Conservation (phyloP, 2,888 invertebrate genomes). For the Marronus borbonicus region DNA sequence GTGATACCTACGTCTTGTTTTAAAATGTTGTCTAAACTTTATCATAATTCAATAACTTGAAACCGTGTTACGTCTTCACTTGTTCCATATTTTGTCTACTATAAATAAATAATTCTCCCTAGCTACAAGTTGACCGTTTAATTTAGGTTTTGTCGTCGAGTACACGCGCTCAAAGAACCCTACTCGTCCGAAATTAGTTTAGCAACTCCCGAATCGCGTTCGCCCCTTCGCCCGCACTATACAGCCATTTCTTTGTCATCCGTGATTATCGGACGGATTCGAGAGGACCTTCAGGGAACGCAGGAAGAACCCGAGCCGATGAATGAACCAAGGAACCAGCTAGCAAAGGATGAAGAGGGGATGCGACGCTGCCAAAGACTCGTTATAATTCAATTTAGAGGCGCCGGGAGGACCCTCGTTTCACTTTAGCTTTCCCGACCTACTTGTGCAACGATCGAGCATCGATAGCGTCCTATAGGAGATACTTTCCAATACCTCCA, state of each 20-base stretch:
- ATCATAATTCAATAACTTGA: too few relatives aligned
- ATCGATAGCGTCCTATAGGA: constrained; percentile 51
- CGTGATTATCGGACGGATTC: constrained; percentile 42
- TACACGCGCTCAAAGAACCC: constrained; percentile 13
- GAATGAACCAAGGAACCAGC: not conserved
- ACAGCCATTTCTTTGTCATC: constrained; percentile 48
- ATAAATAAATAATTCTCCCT: too few relatives aligned
- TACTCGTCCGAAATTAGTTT: constrained; percentile 28
- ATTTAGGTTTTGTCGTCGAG: constrained; percentile 9
- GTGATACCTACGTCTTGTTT: too few relatives aligned
- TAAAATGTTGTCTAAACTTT: too few relatives aligned
- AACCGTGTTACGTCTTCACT: too few relatives aligned
- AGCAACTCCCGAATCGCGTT: constrained; percentile 14
- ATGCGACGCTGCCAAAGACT: constrained; percentile 11
- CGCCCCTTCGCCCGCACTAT: not conserved
- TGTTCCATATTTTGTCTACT: too few relatives aligned
- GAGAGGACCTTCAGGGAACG: constrained; percentile 9
- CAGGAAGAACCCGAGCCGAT: not conserved
- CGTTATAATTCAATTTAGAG: constrained; percentile 51
- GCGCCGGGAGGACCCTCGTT: constrained; percentile 35
- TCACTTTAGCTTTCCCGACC: constrained; percentile 46
- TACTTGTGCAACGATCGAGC: constrained; percentile 51
- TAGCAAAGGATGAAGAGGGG: not conserved
- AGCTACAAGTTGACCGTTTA: constrained; percentile 5
- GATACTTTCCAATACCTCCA: not conserved